These are phyloP conservation scores for Pyxicephalus adspersus DNA, from an alignment of 2,113 vertebrate genomes.

Conservation along the genomic window DNA sequence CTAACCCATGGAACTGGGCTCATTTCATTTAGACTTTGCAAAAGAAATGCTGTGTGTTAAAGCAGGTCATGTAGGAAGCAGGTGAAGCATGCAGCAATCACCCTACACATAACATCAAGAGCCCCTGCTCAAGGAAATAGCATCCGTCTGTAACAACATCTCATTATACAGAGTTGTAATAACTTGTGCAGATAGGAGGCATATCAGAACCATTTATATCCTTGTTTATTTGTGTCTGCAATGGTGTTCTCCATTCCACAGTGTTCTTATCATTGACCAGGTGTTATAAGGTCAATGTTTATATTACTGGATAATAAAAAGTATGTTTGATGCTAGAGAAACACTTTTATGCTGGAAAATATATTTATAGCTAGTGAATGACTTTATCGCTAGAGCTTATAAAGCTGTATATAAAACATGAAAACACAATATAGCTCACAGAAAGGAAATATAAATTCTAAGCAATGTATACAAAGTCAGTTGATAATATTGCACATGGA, in stretches of 20 bases:
- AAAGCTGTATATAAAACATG: too few species aligned
- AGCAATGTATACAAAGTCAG: too few species aligned
- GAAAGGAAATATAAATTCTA: too few species aligned
- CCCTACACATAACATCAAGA: constrained; percentile 58
- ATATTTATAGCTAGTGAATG: too few species aligned
- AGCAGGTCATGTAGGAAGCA: constrained; percentile 61
- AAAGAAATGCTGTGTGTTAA: constrained; percentile 28
- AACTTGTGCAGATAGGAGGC: constrained; percentile 1
- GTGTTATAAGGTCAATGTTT: too few species aligned
- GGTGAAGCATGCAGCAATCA: constrained; percentile 57
- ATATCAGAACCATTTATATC: not conserved
- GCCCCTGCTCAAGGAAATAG: constrained; percentile 60
- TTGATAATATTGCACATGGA: too few species aligned
- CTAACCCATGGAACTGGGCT: constrained; percentile 31
- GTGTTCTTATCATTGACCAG: not conserved
- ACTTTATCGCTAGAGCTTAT: too few species aligned
- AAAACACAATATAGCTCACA: too few species aligned
- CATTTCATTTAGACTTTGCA: constrained; percentile 17
- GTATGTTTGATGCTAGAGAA: too few species aligned
- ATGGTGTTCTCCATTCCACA: not conserved
- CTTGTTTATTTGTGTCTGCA: not conserved
- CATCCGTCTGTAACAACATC: constrained; percentile 60
- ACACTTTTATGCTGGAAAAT: too few species aligned
- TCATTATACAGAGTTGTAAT: constrained; percentile 27
- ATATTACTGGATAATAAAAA: too few species aligned